phyloP scores from a whole-genome alignment of 1,140 invertebrate genomes.

The Globodera rostochiensis region DNA sequence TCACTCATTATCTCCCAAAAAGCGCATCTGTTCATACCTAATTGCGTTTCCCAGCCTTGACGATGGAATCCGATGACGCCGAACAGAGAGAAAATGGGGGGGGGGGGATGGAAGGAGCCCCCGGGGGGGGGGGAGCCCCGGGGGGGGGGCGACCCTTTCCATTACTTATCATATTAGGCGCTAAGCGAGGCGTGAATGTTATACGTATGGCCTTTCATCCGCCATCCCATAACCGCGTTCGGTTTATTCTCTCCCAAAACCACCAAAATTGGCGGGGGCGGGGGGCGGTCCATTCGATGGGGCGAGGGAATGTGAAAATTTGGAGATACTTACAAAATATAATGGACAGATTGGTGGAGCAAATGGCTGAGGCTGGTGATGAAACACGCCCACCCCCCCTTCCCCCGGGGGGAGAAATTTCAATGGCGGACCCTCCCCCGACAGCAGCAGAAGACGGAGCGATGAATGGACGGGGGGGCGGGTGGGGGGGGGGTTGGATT shows the following conservation, averaged over 20 bases:
- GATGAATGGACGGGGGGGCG: too few relatives aligned
- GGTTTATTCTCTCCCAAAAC: background rate
- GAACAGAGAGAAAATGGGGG: background rate
- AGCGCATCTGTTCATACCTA: background rate
- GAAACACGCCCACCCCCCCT: background rate
- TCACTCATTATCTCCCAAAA: background rate
- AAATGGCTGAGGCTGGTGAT: background rate
- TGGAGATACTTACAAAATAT: background rate
- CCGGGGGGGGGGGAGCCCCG: background rate
- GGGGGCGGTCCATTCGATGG: too few relatives aligned
- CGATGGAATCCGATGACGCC: conserved; percentile 12
- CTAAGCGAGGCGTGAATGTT: background rate
- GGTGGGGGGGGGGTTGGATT: background rate
- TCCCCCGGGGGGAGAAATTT: background rate
- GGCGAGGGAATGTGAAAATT: background rate
- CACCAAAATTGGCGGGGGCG: background rate
- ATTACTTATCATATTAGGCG: background rate
- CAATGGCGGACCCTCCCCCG: background rate
- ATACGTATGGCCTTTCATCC: background rate
- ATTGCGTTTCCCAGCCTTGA: conserved; percentile 21
- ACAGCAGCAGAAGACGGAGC: too few relatives aligned
- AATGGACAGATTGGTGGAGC: background rate
- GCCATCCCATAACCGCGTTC: background rate
- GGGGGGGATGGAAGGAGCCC: background rate
- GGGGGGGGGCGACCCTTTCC: background rate